Evolutionary conservation across 2,797 vertebrate genomes (phyloP).

Genomic region (Ispidina picta): DNA sequence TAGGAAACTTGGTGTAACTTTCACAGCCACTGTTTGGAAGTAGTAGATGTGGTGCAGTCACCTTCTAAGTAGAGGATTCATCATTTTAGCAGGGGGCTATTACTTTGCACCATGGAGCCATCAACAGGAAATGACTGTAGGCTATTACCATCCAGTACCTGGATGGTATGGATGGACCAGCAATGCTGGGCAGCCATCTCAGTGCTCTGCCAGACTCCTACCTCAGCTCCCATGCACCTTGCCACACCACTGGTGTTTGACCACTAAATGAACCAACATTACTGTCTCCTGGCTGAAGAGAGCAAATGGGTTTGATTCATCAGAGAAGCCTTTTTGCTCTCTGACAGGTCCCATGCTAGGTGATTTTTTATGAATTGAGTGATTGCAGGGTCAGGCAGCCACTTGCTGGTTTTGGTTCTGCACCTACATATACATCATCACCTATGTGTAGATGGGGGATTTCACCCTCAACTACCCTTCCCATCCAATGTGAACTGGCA

Average conservation of each 20-base stretch:
- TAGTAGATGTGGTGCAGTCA: background rate
- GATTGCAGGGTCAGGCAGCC: background rate
- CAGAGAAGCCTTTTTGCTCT: background rate
- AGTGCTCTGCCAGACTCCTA: background rate
- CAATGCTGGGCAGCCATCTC: background rate
- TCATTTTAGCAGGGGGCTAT: background rate
- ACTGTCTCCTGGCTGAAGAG: background rate
- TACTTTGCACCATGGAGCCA: background rate
- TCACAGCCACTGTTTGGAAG: too few species aligned
- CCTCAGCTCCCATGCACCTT: rapidly evolving
- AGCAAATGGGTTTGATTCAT: background rate
- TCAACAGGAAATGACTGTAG: background rate
- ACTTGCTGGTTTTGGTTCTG: background rate
- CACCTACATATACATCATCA: background rate
- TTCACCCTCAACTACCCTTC: background rate
- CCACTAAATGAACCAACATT: rapidly evolving
- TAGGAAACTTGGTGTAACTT: background rate
- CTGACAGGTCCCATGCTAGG: rapidly evolving
- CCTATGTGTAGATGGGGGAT: rapidly evolving
- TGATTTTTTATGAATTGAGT: background rate
- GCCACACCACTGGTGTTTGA: background rate
- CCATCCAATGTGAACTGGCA: background rate
- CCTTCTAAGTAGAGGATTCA: background rate
- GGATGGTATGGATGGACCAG: background rate
- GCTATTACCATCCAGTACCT: background rate